Conservation (phyloP, 1,140 invertebrate species). For the Trichonephila inaurata region DNA sequence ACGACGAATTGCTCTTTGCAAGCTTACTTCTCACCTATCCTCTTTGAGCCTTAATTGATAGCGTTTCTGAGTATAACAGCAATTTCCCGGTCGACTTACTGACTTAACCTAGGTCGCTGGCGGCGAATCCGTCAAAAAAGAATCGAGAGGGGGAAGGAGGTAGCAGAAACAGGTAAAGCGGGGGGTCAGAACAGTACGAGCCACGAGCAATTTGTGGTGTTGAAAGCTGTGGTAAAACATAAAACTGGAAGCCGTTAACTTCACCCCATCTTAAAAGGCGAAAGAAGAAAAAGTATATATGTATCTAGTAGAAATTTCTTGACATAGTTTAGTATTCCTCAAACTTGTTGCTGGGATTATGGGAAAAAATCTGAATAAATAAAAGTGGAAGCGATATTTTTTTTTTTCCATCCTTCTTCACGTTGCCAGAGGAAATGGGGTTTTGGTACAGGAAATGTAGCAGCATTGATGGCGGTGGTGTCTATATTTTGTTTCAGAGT, state of each 20-base stretch:
- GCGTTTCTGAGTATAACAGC: conserved; percentile 15
- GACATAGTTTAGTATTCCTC: not conserved
- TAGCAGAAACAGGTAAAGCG: not conserved
- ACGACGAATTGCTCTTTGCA: not conserved
- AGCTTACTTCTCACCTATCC: not conserved
- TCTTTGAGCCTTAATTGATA: conserved; percentile 16
- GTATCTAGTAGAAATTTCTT: not conserved
- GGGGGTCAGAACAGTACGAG: not conserved
- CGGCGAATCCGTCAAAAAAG: conserved; percentile 21
- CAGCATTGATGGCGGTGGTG: not conserved
- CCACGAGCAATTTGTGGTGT: conserved; percentile 4
- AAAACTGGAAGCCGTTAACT: conserved; percentile 36
- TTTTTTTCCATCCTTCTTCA: not conserved
- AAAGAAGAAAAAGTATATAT: not conserved
- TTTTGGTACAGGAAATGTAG: conserved; percentile 4
- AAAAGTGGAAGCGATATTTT: not conserved
- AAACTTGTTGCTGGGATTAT: not conserved
- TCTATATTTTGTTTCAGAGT: not conserved
- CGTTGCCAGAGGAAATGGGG: not conserved
- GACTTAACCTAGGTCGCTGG: conserved; percentile 22
- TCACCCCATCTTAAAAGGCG: conserved; percentile 1
- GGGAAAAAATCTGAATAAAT: conserved; percentile 32
- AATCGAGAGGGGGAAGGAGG: not conserved
- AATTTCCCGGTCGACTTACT: conserved; percentile 33
- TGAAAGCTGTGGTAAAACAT: conserved; percentile 22